These are phyloP conservation scores for Ceramica pisi DNA, from an alignment of 2,888 invertebrate species.

Conservation along the genomic window DNA sequence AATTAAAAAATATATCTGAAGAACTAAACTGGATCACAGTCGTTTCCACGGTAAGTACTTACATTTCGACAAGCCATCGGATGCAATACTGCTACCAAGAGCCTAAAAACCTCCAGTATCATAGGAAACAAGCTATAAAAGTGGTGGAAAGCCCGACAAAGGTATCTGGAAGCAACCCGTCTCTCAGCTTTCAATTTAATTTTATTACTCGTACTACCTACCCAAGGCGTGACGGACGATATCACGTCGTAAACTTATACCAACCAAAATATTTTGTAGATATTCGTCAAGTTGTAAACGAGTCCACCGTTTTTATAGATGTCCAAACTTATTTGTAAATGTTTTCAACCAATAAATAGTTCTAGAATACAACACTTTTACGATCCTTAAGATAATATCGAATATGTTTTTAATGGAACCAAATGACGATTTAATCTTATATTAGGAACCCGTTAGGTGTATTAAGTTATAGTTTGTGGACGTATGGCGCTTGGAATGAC, in stretches of 20 bases:
- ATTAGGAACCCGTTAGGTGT: conserved; percentile 64
- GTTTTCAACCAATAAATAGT: conserved; percentile 74
- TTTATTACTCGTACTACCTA: conserved; percentile 66
- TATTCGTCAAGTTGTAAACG: conserved; percentile 80
- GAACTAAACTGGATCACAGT: too few species aligned
- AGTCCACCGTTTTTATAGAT: conserved; percentile 78
- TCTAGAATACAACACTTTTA: conserved; percentile 71
- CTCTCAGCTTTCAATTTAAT: conserved; percentile 65
- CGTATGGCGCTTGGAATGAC: conserved; percentile 54
- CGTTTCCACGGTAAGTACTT: background rate
- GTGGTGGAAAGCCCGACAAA: conserved; percentile 59
- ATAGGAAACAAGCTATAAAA: conserved; percentile 63
- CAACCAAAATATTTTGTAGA: conserved; percentile 70
- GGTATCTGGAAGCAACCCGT: conserved; percentile 61
- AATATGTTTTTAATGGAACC: conserved; percentile 73
- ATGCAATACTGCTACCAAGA: conserved; percentile 41
- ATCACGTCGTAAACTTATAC: conserved; percentile 67
- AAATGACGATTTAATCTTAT: conserved; percentile 73
- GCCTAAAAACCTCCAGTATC: conserved; percentile 42
- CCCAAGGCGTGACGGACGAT: conserved; percentile 63
- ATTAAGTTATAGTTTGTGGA: conserved; percentile 57
- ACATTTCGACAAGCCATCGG: conserved; percentile 38
- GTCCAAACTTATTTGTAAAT: conserved; percentile 79
- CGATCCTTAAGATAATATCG: conserved; percentile 68
- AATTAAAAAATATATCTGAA: too few species aligned